Evolutionary conservation across 1,140 invertebrate genomes (phyloP), one percentile per base, ranked within the genome.

Genomic region (Trichonephila clavipes): DNA sequence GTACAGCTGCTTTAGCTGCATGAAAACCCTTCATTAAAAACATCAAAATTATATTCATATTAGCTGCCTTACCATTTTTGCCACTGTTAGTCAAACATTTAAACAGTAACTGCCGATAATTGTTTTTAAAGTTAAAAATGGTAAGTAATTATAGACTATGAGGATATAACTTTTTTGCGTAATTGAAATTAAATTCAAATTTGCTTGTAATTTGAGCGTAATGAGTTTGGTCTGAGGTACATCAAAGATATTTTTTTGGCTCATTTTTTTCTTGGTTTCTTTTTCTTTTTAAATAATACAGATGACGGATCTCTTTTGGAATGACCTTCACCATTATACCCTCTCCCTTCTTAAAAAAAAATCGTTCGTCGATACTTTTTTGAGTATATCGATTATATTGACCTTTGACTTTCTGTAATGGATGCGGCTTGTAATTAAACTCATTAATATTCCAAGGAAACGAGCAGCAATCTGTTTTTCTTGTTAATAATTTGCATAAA

Each of bases 401-500:
- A 77, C 6, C 72, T 77, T 28, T 77, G 72, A 18, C 72, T 10
- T 77, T 34, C 28, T 16, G 14, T 77, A 6, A 18, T 34, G 34
- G 12, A 40, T 16, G 34, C 16, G 72, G 72, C 34, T 77, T 77
- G 28, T 77, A 77, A 77, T 77, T 77, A 77, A 77, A 77, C 72
- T 77, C 34, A 40, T 77, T 77, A 77, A 28, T 28, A 77, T 77
- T 28, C 28, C 16, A 1, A 19, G 28, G 28, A 40, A 28, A 18
- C 28, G 12, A 18, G 28, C 51, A 0, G 10, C 51, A 51, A 0
- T 10, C 51, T 10, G 51, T 51, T 51, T 51, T 51, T 77, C 18
- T 77, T 28, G 58, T n/a, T 18, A 51, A 58, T 28, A 82, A 82
- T 44, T 44, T 51, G 40, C 81, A 82, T 44, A 5, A 19, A 14